These are phyloP conservation scores for Dioctria rufipes DNA, from an alignment of 2,888 invertebrate genomes.

Conservation along the genomic window DNA sequence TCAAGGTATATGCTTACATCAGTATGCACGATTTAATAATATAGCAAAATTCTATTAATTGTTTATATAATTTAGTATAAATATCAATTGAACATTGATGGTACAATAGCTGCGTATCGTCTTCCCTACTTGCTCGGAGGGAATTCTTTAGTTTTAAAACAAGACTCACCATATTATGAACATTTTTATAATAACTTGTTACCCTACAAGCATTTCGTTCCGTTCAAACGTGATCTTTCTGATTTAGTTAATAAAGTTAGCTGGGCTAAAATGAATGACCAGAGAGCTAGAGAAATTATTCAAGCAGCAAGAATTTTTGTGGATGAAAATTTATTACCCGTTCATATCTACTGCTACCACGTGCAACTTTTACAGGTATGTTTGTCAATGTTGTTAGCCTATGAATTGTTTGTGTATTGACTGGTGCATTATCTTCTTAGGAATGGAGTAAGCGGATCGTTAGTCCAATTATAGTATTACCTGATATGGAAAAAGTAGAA, in stretches of 20 bases:
- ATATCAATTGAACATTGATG: constrained; percentile 95
- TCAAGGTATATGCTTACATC: constrained; percentile 80
- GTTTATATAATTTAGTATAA: constrained; percentile 80
- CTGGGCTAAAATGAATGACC: constrained; percentile 85
- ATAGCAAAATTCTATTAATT: not conserved
- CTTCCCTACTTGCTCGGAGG: constrained; percentile 93
- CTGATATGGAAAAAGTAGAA: constrained; percentile 77
- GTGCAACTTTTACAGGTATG: constrained; percentile 78
- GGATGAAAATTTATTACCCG: constrained; percentile 84
- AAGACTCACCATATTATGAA: constrained; percentile 94
- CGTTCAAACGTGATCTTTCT: constrained; percentile 84
- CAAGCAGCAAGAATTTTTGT: constrained; percentile 80
- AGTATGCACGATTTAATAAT: constrained; percentile 60
- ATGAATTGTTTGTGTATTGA: not conserved
- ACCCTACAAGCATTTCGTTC: constrained; percentile 87
- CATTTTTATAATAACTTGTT: constrained; percentile 88
- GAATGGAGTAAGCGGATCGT: constrained; percentile 82
- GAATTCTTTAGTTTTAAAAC: constrained; percentile 90
- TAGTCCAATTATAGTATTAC: constrained; percentile 74
- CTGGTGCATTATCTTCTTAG: constrained; percentile 69
- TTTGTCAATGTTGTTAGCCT: not conserved
- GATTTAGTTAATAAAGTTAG: constrained; percentile 84
- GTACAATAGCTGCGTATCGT: constrained; percentile 96
- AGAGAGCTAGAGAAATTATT: constrained; percentile 78
- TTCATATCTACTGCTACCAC: constrained; percentile 91